A percentile compares a stretch with the other conserved stretches of the same genome.
These are phyloP conservation scores for Pyrochroa serraticornis DNA, from an alignment of 2,888 invertebrate genomes.

Conservation along the genomic window DNA sequence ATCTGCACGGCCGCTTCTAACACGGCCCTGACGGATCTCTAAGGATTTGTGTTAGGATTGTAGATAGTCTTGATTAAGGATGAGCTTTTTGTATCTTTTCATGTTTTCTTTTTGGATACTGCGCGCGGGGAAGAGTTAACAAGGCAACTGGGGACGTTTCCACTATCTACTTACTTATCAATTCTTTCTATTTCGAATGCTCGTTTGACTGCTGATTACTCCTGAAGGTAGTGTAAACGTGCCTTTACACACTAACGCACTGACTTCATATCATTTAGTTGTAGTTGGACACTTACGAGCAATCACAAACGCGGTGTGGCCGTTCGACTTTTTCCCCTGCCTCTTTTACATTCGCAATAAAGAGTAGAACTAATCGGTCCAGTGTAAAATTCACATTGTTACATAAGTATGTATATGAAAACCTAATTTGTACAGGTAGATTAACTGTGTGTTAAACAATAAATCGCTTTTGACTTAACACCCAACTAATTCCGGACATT, in stretches of 20 bases:
- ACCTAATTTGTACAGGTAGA: conserved; percentile 60
- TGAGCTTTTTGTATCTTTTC: conserved; percentile 41
- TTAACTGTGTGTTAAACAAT: conserved; percentile 58
- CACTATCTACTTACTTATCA: conserved; percentile 9
- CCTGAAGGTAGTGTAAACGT: conserved; percentile 20
- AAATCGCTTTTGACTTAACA: conserved; percentile 56
- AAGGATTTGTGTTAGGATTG: conserved; percentile 54
- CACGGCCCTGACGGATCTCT: conserved; percentile 37
- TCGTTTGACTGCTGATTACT: too few species aligned
- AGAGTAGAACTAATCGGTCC: conserved; percentile 54
- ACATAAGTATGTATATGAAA: conserved; percentile 55
- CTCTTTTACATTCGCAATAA: conserved; percentile 48
- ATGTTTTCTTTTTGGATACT: conserved; percentile 35
- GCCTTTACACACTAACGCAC: conserved; percentile 25
- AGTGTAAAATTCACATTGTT: conserved; percentile 59
- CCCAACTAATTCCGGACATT: neutral
- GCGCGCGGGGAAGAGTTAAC: conserved; percentile 35
- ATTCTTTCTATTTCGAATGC: too few species aligned
- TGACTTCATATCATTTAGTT: conserved; percentile 35
- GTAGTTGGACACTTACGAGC: conserved; percentile 23
- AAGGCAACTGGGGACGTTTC: conserved; percentile 17
- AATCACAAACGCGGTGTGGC: conserved; percentile 26
- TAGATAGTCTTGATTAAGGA: conserved; percentile 48
- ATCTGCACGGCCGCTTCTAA: conserved; percentile 37
- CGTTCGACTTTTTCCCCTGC: conserved; percentile 28